Evolutionary conservation across 2,888 invertebrate genomes (phyloP).

Genomic region (Protonemura montana): DNA sequence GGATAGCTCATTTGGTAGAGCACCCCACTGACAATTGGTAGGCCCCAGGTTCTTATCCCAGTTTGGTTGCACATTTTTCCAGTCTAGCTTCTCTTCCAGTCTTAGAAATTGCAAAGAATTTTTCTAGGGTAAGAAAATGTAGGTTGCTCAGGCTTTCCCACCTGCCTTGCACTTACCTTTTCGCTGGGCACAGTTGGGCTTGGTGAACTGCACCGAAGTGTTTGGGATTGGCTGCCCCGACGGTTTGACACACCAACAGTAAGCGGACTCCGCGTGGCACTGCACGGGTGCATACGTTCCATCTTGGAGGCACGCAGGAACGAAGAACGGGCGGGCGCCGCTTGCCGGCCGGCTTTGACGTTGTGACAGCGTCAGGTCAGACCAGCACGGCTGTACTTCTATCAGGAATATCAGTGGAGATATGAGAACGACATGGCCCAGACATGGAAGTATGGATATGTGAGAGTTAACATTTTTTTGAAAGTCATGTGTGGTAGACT

Average conservation of each 20-base stretch:
- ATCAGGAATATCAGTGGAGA: constrained; percentile 52
- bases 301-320: constrained; percentile 82
- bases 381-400: constrained; percentile 60
- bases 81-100: too few species aligned
- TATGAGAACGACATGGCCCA: too few species aligned
- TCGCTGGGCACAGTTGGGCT: constrained; percentile 70
- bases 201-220: constrained; percentile 75
- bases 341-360: constrained; percentile 60
- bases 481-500: too few species aligned
- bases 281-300: constrained; percentile 87
- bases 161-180: constrained; percentile 17
- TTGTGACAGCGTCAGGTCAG: constrained; percentile 53
- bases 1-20: too few species aligned
- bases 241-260: constrained; percentile 91
- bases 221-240: constrained; percentile 84
- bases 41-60: too few species aligned
- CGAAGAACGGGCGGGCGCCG: constrained; percentile 66
- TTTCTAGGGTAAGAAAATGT: too few species aligned
- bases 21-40: too few species aligned
- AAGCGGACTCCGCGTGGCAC: constrained; percentile 77
- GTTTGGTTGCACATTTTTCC: too few species aligned
- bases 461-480: too few species aligned
- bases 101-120: too few species aligned
- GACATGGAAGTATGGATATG: too few species aligned
- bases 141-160: too few species aligned